Percentiles rank a stretch among this genome's conserved stretches.
Evolutionary conservation across 1,140 invertebrate genomes (phyloP).

Genomic region (Neodiprion lecontei): DNA sequence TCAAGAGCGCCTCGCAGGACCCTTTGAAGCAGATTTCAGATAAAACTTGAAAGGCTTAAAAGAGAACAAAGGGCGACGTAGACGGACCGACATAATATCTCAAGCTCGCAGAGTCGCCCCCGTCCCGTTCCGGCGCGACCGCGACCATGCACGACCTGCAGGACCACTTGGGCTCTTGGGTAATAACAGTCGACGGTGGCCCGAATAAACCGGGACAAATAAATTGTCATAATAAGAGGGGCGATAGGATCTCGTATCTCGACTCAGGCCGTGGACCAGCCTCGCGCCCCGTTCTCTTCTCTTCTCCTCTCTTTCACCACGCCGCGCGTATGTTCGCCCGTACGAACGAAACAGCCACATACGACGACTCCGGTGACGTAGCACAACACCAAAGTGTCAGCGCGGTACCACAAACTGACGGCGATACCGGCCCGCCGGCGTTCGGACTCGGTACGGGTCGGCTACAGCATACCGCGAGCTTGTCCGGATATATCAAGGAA

Average conservation of each 20-base stretch:
- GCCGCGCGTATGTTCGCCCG: neutral
- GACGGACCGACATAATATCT: constrained; percentile 12
- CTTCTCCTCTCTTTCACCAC: neutral
- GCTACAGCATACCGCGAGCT: neutral
- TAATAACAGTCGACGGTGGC: constrained; percentile 19
- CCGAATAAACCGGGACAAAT: constrained; percentile 13
- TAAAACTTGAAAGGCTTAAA: constrained; percentile 24
- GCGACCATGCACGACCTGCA: neutral
- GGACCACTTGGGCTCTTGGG: constrained; percentile 9
- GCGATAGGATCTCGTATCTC: constrained; percentile 6
- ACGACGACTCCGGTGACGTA: constrained; percentile 4
- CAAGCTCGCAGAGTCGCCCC: neutral
- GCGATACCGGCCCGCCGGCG: neutral
- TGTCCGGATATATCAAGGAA: neutral
- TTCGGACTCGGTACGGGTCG: neutral
- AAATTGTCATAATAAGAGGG: constrained; percentile 16
- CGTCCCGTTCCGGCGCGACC: neutral
- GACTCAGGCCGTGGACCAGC: neutral
- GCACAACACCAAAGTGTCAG: neutral
- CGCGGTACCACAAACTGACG: neutral
- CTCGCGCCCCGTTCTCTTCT: neutral
- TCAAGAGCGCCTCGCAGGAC: constrained; percentile 18
- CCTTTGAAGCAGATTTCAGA: constrained; percentile 25
- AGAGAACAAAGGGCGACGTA: neutral
- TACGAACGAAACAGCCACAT: neutral